Conservation (phyloP, 1,140 invertebrate genomes). For the Sinella curviseta region DNA sequence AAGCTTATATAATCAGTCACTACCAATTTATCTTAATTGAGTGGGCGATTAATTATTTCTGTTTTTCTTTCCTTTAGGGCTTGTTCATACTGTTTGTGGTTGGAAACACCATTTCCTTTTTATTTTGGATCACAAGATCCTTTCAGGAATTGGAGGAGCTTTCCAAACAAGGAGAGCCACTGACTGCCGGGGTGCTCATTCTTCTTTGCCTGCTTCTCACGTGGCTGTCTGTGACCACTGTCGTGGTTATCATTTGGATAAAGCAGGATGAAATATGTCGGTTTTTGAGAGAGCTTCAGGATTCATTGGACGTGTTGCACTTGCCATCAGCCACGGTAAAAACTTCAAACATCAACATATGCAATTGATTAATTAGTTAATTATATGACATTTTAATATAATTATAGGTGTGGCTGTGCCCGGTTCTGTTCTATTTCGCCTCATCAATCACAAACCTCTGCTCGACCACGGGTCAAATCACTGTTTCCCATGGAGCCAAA, state of each 20-base stretch:
- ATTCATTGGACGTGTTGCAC: not conserved
- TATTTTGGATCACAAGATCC: not conserved
- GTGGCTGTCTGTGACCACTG: not conserved
- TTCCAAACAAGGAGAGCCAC: not conserved
- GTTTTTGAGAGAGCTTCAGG: not conserved
- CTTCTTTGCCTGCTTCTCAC: not conserved
- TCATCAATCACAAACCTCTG: not conserved
- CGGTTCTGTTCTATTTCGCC: constrained; percentile 1
- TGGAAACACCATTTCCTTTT: constrained; percentile 5
- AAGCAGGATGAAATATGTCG: not conserved
- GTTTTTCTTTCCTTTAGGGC: not conserved
- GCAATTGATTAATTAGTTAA: not conserved
- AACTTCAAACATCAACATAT: not conserved
- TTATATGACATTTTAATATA: not conserved
- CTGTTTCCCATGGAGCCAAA: not conserved
- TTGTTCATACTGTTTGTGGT: not conserved
- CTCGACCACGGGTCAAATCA: not conserved
- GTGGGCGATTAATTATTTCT: not conserved
- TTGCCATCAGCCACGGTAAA: not conserved
- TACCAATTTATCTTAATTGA: not conserved
- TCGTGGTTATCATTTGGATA: not conserved
- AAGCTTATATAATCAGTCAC: not conserved
- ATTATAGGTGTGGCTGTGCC: constrained; percentile 1
- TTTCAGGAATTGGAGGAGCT: not conserved
- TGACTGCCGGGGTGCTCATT: not conserved